Evolutionary conservation across 2,888 invertebrate genomes (phyloP).

Genomic region (Chrysolina haemoptera): DNA sequence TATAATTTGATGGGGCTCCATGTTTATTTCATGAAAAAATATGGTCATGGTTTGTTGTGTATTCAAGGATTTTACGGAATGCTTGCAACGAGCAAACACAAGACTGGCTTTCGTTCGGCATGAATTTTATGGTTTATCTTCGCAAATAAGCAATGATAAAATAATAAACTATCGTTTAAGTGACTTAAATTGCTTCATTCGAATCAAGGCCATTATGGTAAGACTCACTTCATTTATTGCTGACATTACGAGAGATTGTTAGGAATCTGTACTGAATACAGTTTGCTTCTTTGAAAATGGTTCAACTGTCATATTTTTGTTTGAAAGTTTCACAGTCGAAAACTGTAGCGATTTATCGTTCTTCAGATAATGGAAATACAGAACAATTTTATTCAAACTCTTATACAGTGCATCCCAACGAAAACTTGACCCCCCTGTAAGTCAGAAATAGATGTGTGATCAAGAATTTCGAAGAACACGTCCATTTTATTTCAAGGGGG

Average conservation of each 20-base stretch:
- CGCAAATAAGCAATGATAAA: slow-evolving; percentile 12
- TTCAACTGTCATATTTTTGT: too few relatives aligned
- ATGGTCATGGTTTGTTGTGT: not conserved
- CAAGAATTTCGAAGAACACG: too few relatives aligned
- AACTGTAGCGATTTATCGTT: too few relatives aligned
- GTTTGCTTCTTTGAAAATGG: not conserved
- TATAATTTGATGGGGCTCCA: not conserved
- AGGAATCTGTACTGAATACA: not conserved
- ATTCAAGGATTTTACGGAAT: not conserved
- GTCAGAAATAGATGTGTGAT: too few relatives aligned
- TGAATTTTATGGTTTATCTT: slow-evolving; percentile 15
- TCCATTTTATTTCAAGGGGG: too few relatives aligned
- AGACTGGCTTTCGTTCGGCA: not conserved
- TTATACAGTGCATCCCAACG: too few relatives aligned
- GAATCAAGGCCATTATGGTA: slow-evolving; percentile 8
- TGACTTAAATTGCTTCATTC: slow-evolving; percentile 18
- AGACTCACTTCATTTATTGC: not conserved
- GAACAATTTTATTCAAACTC: too few relatives aligned
- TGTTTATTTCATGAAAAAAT: not conserved
- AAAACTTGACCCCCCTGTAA: too few relatives aligned
- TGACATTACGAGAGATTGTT: slow-evolving; percentile 4
- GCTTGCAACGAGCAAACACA: not conserved
- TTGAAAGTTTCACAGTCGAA: too few relatives aligned
- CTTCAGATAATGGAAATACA: too few relatives aligned
- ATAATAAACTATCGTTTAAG: slow-evolving; percentile 18